A percentile compares a stretch with the other conserved stretches of the same genome.
Evolutionary conservation across 2,113 vertebrate species (phyloP).

Genomic region (Galeopterus variegatus): DNA sequence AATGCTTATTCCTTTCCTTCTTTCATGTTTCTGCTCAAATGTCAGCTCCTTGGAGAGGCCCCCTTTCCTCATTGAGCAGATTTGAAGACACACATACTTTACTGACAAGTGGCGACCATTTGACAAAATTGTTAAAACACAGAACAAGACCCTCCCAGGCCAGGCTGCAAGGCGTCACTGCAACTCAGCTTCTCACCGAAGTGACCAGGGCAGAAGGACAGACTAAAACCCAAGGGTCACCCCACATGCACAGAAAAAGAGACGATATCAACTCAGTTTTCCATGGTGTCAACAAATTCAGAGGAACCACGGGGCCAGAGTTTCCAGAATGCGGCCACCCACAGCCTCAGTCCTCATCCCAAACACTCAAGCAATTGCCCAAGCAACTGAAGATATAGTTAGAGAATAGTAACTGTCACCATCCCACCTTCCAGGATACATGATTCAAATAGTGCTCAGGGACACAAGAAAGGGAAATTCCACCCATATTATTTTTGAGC

Average conservation of each 20-base stretch:
- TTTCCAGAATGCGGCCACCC: not conserved
- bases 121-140: not conserved
- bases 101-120: not conserved
- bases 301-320: not conserved
- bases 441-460: not conserved
- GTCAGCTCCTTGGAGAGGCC: not conserved
- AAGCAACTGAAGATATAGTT: not conserved
- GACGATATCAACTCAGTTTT: not conserved
- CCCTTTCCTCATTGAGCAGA: not conserved
- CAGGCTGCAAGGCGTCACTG: not conserved
- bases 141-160: no score
- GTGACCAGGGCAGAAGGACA: not conserved
- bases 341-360: not conserved
- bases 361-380: not conserved
- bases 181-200: not conserved
- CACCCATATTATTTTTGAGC: not conserved
- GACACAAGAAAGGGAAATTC: not conserved
- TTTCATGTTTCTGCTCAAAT: not conserved
- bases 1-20: not conserved
- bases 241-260: not conserved
- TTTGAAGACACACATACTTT: not conserved
- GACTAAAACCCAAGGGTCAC: not conserved
- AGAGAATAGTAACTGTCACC: not conserved
- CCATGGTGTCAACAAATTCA: not conserved
- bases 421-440: not conserved